Conservation (phyloP, 2,113 vertebrate species). For the Capreolus pygargus region DNA sequence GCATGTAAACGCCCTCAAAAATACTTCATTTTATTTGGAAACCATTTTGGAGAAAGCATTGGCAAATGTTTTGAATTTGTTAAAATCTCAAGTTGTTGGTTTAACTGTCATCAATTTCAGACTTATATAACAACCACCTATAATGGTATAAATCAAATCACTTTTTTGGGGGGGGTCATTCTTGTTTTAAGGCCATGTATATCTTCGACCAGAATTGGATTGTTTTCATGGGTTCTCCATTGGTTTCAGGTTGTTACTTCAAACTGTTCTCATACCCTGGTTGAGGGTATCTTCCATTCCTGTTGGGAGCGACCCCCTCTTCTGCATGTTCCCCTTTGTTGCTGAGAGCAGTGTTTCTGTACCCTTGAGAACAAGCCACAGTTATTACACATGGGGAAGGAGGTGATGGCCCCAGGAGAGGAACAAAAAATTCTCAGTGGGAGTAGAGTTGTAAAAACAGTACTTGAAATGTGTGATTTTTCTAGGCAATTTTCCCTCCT, state of each 20-base stretch:
- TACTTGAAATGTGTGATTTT: conserved; percentile 35
- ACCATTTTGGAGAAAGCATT: not conserved
- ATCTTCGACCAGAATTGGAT: not conserved
- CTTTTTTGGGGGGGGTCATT: not conserved
- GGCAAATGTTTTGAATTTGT: not conserved
- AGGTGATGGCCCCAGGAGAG: not conserved
- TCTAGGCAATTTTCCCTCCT: conserved; percentile 14
- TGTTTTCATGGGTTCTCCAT: not conserved
- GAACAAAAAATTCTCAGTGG: not conserved
- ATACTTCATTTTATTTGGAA: not conserved
- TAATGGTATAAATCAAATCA: not conserved
- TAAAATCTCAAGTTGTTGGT: not conserved
- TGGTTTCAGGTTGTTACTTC: not conserved
- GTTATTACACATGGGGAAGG: not conserved
- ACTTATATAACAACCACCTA: not conserved
- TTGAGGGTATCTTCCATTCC: not conserved
- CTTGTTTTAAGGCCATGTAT: not conserved
- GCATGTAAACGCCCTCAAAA: not conserved
- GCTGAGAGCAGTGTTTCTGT: not conserved
- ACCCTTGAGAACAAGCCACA: not conserved
- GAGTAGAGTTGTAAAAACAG: not conserved
- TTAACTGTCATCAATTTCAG: not conserved
- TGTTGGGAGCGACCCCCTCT: not conserved
- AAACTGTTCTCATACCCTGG: not conserved
- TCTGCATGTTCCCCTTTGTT: not conserved